These are phyloP conservation scores for Rhopalosiphum nymphaeae DNA, from an alignment of 2,888 invertebrate genomes.

Conservation along the genomic window DNA sequence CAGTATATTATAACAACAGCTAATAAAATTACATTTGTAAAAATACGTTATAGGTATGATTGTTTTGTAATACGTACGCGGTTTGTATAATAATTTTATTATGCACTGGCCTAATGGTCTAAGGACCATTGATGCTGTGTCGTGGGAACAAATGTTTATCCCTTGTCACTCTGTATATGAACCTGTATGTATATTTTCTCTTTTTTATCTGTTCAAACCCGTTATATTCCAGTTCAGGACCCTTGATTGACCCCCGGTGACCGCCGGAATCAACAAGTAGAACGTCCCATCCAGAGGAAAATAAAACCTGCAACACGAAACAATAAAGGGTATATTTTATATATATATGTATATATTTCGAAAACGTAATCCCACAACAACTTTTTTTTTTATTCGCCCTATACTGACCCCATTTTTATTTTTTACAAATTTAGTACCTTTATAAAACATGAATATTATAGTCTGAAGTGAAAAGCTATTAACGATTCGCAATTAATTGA, in stretches of 20 bases:
- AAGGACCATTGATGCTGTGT: constrained; percentile 10
- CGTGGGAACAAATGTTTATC: constrained; percentile 60
- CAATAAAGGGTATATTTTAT: constrained; percentile 41
- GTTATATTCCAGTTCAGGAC: constrained; percentile 61
- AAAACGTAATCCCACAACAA: constrained; percentile 50
- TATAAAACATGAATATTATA: neutral
- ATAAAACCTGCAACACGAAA: constrained; percentile 63
- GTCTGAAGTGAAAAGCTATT: constrained; percentile 30
- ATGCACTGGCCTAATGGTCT: neutral
- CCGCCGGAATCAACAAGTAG: constrained; percentile 64
- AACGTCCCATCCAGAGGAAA: constrained; percentile 59
- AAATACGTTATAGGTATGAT: neutral
- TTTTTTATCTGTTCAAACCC: constrained; percentile 38
- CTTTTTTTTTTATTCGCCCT: neutral
- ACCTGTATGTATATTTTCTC: constrained; percentile 3
- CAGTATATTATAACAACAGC: neutral
- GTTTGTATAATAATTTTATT: neutral
- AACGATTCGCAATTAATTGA: neutral
- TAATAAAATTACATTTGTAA: neutral
- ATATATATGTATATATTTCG: neutral
- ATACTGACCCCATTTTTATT: constrained; percentile 15
- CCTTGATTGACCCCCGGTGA: constrained; percentile 64
- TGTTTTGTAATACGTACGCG: neutral
- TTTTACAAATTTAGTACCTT: constrained; percentile 11
- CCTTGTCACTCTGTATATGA: constrained; percentile 20